phyloP scores from a whole-genome alignment of 1,140 invertebrate genomes.

The Zaprionus lachaisei region DNA sequence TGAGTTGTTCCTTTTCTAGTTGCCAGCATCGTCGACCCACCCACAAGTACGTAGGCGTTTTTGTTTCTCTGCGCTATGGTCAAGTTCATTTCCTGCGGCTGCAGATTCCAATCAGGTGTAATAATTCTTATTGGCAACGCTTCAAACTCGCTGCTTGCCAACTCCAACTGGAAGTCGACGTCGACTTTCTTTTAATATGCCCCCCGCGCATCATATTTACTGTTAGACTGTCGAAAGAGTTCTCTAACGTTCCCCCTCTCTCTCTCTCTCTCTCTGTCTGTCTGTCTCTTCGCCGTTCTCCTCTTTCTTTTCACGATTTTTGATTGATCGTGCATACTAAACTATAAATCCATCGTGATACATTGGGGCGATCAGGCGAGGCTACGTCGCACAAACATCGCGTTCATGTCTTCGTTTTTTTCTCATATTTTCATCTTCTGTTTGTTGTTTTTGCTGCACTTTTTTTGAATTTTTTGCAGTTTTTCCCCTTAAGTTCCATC shows the following conservation, averaged over 20 bases:
- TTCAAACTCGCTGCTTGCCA: conserved; percentile 50
- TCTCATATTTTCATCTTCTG: not conserved
- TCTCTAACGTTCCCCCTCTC: conserved; percentile 27
- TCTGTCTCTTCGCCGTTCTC: conserved; percentile 25
- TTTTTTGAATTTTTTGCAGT: conserved; percentile 35
- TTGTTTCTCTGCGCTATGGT: conserved; percentile 50
- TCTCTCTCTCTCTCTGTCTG: conserved; percentile 34
- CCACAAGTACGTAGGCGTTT: conserved; percentile 64
- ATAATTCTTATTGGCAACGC: conserved; percentile 84
- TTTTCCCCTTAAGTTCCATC: conserved; percentile 34
- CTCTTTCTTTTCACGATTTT: conserved; percentile 81
- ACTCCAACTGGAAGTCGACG: conserved; percentile 29
- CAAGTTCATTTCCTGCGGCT: conserved; percentile 74
- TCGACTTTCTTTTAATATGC: conserved; percentile 78
- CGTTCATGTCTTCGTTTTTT: conserved; percentile 47
- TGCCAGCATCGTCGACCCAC: conserved; percentile 57
- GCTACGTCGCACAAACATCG: conserved; percentile 44
- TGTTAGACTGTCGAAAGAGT: conserved; percentile 65
- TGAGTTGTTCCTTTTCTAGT: conserved; percentile 17
- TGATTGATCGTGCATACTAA: conserved; percentile 85
- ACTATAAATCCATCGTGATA: conserved; percentile 85
- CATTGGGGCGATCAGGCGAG: conserved; percentile 84
- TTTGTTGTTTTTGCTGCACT: conserved; percentile 8
- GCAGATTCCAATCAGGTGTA: conserved; percentile 84
- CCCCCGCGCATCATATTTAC: conserved; percentile 60